Evolutionary conservation across 2,888 invertebrate genomes (phyloP).

Genomic region (Drosophila kambysellisi): DNA sequence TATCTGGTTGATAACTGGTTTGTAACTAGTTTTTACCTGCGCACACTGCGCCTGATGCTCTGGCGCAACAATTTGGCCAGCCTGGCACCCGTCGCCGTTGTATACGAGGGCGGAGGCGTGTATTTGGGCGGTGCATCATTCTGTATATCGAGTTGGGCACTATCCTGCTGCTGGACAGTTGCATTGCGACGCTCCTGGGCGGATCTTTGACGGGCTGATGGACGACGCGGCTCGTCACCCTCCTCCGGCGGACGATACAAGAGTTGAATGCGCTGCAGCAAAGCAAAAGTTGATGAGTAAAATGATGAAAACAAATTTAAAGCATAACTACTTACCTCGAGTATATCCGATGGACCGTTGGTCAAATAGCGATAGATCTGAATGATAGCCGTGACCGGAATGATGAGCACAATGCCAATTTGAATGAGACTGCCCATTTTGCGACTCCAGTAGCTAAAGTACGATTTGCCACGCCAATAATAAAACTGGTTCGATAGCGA

Average conservation of each 20-base stretch:
- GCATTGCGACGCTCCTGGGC: slow-evolving; percentile 57
- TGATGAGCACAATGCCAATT: slow-evolving; percentile 90
- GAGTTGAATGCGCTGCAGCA: slow-evolving; percentile 91
- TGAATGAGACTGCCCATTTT: slow-evolving; percentile 92
- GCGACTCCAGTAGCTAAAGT: slow-evolving; percentile 92
- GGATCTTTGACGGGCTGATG: slow-evolving; percentile 59
- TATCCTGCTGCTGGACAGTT: slow-evolving; percentile 42
- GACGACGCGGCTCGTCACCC: slow-evolving; percentile 76
- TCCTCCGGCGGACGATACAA: slow-evolving; percentile 91
- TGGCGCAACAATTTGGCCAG: slow-evolving; percentile 91
- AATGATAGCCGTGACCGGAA: slow-evolving; percentile 87
- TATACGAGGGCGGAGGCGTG: slow-evolving; percentile 96
- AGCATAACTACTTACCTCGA: slow-evolving; percentile 89
- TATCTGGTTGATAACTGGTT: neutral
- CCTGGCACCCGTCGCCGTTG: slow-evolving; percentile 95
- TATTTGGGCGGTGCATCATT: slow-evolving; percentile 96
- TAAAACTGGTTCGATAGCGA: slow-evolving; percentile 89
- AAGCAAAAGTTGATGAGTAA: neutral
- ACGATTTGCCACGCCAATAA: slow-evolving; percentile 89
- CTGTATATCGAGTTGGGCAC: slow-evolving; percentile 54
- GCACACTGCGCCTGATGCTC: slow-evolving; percentile 91
- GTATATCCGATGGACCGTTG: slow-evolving; percentile 93
- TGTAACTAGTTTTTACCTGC: slow-evolving; percentile 85
- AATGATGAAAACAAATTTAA: neutral
- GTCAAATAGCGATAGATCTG: slow-evolving; percentile 92